Base-by-base conservation (phyloP, 2,797 vertebrate species). In the Distichodus sexfasciatus region DNA sequence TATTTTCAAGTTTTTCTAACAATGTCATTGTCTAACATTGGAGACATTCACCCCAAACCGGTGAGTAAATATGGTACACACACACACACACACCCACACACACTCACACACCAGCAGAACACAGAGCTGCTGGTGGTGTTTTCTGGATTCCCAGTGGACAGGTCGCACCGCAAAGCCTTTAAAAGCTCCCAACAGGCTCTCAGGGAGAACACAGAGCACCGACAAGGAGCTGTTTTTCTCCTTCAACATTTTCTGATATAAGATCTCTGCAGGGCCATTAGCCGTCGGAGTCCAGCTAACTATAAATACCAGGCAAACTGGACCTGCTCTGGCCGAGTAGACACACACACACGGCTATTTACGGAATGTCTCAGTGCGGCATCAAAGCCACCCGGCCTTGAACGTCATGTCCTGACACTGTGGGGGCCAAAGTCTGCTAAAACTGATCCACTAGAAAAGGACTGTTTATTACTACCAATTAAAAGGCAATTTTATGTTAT, bases 131-230 rank as follows among this genome's bases (percentile, higher is more conserved):
- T 36, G 36, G 61, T 8, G 0, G 19, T 15, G 69, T 63, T 67
- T 48, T 40, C 57, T 67, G 19, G 62, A 3, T 7, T 76, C 68
- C 68, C 71, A 65, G 61, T 73, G 62, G 71, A 75, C 21, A 33
- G 15, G 23, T n/a, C n/a, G n/a, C n/a, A 35, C 53, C 31, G 50
- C 76, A 73, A 74, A 76, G 67, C 46, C 64, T 61, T 74, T 78
- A 75, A 81, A 76, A 72, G 76, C 71, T 66, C 71, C 61, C 61
- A 66, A 69, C 51, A 66, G 71, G 50, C 40, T 15, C 70, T 55
- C 15, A 7, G 40, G 44, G 41, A 36, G 43, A 46, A 48, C 29
- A 9, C 44, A 5, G n/a, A 36, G 21, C 44, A 24, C 41, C 63
- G 64, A 68, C 40, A 41, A 40, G 47, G 40, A 60, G 60, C 51